A percentile compares a stretch with the other conserved stretches of the same genome.
phyloP scores from a whole-genome alignment of 2,888 invertebrate species.

The Drosophila nigricruria region DNA sequence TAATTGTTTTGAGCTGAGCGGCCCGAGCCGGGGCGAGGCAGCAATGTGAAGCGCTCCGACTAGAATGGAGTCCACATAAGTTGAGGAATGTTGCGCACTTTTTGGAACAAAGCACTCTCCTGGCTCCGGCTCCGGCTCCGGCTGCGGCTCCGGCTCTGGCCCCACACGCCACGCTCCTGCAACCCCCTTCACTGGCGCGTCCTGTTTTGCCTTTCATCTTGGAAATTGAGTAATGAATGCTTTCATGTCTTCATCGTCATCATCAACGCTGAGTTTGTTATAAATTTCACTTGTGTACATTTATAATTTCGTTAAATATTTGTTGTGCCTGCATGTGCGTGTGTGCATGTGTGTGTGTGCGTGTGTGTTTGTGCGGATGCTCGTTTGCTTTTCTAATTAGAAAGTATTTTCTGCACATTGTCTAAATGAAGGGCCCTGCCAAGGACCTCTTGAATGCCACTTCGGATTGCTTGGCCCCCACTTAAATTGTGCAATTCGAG shows the following conservation, averaged over 20 bases:
- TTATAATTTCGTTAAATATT: slow-evolving; percentile 73
- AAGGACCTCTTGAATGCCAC: slow-evolving; percentile 30
- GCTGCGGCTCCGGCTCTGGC: too few species aligned
- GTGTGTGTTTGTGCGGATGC: slow-evolving; percentile 24
- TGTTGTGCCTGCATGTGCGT: slow-evolving; percentile 39
- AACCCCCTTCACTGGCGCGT: not conserved
- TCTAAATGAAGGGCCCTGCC: slow-evolving; percentile 43
- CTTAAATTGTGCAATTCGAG: slow-evolving; percentile 18
- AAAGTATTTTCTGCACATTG: slow-evolving; percentile 56
- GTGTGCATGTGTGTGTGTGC: not conserved
- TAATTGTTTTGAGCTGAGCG: slow-evolving; percentile 70
- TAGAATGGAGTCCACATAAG: slow-evolving; percentile 19
- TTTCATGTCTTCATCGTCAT: slow-evolving; percentile 48
- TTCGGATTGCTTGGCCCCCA: slow-evolving; percentile 11
- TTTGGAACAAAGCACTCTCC: slow-evolving; percentile 31
- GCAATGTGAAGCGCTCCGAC: not conserved
- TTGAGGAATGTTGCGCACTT: slow-evolving; percentile 49
- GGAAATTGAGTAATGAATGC: slow-evolving; percentile 70
- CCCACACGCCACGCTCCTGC: too few species aligned
- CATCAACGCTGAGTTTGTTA: slow-evolving; percentile 51
- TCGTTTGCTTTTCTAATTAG: slow-evolving; percentile 56
- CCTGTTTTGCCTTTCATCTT: slow-evolving; percentile 44
- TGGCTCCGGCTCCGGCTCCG: not conserved
- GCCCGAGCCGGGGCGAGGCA: not conserved
- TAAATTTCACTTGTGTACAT: slow-evolving; percentile 60